Evolutionary conservation across 2,797 vertebrate genomes (phyloP).

Genomic region (Epinephelus coioides): DNA sequence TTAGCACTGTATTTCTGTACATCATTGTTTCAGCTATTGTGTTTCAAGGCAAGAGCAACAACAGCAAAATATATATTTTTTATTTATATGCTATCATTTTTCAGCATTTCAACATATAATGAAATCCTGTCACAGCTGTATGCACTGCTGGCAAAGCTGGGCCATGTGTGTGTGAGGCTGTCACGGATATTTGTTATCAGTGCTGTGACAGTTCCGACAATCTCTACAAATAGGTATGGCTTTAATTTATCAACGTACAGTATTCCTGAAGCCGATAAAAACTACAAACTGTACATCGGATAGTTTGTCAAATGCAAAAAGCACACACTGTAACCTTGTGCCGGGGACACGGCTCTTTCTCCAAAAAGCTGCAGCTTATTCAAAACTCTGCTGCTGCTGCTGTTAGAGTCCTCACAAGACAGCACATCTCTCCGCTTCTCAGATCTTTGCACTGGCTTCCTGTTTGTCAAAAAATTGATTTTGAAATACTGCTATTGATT

Average conservation of each 20-base stretch:
- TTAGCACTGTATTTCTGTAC: constrained; percentile 15
- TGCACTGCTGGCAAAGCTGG: constrained; percentile 3
- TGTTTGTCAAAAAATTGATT: constrained; percentile 31
- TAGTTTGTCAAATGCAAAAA: constrained; percentile 9
- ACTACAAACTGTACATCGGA: background rate
- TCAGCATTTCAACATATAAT: constrained; percentile 46
- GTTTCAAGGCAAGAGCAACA: constrained; percentile 35
- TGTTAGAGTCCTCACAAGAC: constrained; percentile 2
- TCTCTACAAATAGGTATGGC: constrained; percentile 1
- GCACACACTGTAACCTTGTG: background rate
- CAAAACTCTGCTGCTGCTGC: background rate
- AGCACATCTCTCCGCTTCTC: background rate
- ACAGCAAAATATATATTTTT: constrained; percentile 31
- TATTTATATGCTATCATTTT: constrained; percentile 39
- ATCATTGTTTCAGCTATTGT: constrained; percentile 43
- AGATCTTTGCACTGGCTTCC: constrained; percentile 20
- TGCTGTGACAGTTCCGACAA: constrained; percentile 19
- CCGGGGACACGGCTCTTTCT: background rate
- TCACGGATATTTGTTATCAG: constrained; percentile 34
- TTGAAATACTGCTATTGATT: constrained; percentile 9
- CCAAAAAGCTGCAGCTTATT: constrained; percentile 26
- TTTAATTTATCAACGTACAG: constrained; percentile 3
- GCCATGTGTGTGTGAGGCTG: constrained; percentile 14
- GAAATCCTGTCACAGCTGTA: constrained; percentile 30
- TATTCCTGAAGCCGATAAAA: constrained; percentile 9